Evolutionary conservation across 2,888 invertebrate genomes (phyloP), one percentile per base, ranked within the genome.

Genomic region (Ophion obscuratus): DNA sequence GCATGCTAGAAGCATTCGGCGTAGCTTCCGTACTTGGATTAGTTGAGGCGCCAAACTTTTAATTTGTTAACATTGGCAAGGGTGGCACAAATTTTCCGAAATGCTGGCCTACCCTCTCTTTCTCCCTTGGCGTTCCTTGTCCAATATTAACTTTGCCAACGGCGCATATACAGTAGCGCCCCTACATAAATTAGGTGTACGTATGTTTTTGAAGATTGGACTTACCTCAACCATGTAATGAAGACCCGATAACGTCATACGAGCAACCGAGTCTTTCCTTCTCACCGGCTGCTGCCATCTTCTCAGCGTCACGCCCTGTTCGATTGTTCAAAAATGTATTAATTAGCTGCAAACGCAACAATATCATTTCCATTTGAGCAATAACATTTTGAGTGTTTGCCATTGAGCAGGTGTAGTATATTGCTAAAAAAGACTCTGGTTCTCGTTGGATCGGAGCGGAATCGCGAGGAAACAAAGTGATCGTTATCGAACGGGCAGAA

Each of bases 181-280:
- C 17, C 17, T 70, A 68, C 61, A 70, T 47, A 44, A 78, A 61
- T 62, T 53, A 24, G 40, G 40, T 57, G 6, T 47, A 31, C 40
- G 7, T 6, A n/a, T 17, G 57, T 71, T 7, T n/a, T 20, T 47
- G 11, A 67, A 17, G 31, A 47, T 17, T 44, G 40, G 36, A 95
- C 96, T 96, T 93, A 97, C 97, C 94, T 96, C 96, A 90, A 97
- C 96, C 93, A 97, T 96, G 94, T 97, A 97, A 91, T 97, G 96
- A 81, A 97, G 95, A 86, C 97, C 97, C 90, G 96, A 96, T 94
- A 97, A 96, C 36, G 97, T 97, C 96, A 98, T 97, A 91, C 97
- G 95, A 62, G 97, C 97, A 53, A 98, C 98, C 86, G 97, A 97
- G 91, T 97, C 97, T 95, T 97, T 97, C 92, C 97, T 95, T 61